Conservation (phyloP, 2,888 invertebrate genomes). For the Nomada ruficornis region DNA sequence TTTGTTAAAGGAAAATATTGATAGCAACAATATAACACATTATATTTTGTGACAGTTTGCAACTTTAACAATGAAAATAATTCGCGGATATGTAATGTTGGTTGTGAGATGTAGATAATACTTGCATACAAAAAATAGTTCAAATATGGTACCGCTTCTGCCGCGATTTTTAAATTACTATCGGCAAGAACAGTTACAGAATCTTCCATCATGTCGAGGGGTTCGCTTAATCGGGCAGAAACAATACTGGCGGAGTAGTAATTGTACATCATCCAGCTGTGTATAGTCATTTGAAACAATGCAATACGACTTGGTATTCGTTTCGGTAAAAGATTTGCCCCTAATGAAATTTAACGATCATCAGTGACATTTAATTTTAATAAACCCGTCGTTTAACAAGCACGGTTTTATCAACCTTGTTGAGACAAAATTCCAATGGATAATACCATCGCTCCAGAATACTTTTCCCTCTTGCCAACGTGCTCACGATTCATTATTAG, state of each 20-base stretch:
- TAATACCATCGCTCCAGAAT: slow-evolving; percentile 68
- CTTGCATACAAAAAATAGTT: slow-evolving; percentile 73
- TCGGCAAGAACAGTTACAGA: slow-evolving; percentile 75
- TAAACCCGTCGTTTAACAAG: neutral
- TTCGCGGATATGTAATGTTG: too few species aligned
- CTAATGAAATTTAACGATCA: slow-evolving; percentile 53
- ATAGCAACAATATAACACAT: too few species aligned
- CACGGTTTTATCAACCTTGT: slow-evolving; percentile 65
- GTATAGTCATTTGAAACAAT: slow-evolving; percentile 73
- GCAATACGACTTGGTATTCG: slow-evolving; percentile 75
- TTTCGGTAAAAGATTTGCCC: slow-evolving; percentile 73
- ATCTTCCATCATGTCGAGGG: slow-evolving; percentile 80
- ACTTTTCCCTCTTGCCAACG: slow-evolving; percentile 56
- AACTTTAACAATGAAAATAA: too few species aligned
- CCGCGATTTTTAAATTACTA: slow-evolving; percentile 72
- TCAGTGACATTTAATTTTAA: neutral
- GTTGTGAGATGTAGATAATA: neutral
- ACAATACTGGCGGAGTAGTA: slow-evolving; percentile 80
- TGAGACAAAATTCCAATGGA: slow-evolving; percentile 73
- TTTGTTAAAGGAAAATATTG: too few species aligned
- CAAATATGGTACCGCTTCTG: slow-evolving; percentile 75
- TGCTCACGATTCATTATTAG: slow-evolving; percentile 62
- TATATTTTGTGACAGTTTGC: too few species aligned
- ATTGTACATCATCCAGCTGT: slow-evolving; percentile 77
- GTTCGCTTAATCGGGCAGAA: slow-evolving; percentile 77